A percentile compares a stretch with the other conserved stretches of the same genome.
phyloP scores from a whole-genome alignment of 1,140 invertebrate genomes.

The Philopotamus ludificatus region DNA sequence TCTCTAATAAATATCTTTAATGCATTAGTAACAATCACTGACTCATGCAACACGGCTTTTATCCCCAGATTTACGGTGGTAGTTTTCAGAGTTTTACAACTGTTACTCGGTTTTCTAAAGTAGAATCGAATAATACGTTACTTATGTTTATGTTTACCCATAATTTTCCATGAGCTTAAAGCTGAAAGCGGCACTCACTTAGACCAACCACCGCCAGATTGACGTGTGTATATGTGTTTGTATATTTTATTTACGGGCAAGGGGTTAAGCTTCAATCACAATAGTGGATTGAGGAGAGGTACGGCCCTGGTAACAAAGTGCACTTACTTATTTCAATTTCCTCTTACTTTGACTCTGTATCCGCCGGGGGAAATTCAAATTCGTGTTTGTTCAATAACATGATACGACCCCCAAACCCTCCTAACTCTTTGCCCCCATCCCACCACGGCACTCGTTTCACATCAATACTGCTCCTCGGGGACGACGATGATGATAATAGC shows the following conservation, averaged over 20 bases:
- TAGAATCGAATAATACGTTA: neutral
- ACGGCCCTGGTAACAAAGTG: conserved; percentile 25
- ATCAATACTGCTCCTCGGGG: neutral
- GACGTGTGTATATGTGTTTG: conserved; percentile 7
- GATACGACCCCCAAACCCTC: too few species aligned
- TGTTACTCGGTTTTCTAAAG: neutral
- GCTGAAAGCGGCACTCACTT: neutral
- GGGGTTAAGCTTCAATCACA: neutral
- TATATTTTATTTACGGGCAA: neutral
- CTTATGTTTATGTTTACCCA: too few species aligned
- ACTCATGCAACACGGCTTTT: too few species aligned
- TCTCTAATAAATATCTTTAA: too few species aligned
- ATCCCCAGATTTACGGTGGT: neutral
- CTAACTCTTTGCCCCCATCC: neutral
- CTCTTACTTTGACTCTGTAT: conserved; percentile 37
- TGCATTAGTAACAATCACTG: too few species aligned
- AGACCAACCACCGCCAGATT: neutral
- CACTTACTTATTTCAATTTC: conserved; percentile 40
- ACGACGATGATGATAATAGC: conserved; percentile 1
- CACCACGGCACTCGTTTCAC: neutral
- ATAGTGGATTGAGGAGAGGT: conserved; percentile 5
- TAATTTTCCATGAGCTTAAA: too few species aligned
- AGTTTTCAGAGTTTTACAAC: neutral
- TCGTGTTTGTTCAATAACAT: conserved; percentile 38
- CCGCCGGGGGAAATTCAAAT: conserved; percentile 38